phyloP scores from a whole-genome alignment of 1,140 invertebrate species.

The Leguminivora glycinivorella region DNA sequence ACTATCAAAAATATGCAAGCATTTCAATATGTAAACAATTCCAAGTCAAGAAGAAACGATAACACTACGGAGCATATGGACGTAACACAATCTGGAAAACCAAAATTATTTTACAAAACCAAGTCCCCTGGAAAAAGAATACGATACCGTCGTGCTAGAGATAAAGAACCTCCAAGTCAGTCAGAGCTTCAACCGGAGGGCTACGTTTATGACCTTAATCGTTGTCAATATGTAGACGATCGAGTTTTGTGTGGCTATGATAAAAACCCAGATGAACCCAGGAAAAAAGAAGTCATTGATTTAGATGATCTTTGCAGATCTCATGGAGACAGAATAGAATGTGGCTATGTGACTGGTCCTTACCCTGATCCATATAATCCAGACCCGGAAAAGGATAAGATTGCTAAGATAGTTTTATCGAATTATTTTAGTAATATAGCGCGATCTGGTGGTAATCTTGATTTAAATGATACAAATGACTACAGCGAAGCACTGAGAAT shows the following conservation, averaged over 20 bases:
- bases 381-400: neutral
- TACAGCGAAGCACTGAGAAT: neutral
- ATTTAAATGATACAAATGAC: neutral
- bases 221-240: slow-evolving; percentile 1
- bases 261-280: neutral
- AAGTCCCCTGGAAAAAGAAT: neutral
- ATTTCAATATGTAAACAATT: neutral
- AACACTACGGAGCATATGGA: neutral
- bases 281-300: neutral
- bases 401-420: neutral
- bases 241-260: neutral
- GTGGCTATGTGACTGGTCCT: neutral
- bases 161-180: neutral
- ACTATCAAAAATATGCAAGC: neutral
- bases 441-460: neutral
- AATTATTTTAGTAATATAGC: neutral
- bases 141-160: neutral
- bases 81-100: neutral
- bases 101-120: neutral
- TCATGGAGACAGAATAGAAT: neutral
- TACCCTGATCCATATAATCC: neutral
- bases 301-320: neutral
- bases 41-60: neutral
- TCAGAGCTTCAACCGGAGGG: neutral
- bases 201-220: neutral